A percentile compares a stretch with the other conserved stretches of the same genome.
phyloP scores from a whole-genome alignment of 2,888 invertebrate species.

The Chloromyia formosa region DNA sequence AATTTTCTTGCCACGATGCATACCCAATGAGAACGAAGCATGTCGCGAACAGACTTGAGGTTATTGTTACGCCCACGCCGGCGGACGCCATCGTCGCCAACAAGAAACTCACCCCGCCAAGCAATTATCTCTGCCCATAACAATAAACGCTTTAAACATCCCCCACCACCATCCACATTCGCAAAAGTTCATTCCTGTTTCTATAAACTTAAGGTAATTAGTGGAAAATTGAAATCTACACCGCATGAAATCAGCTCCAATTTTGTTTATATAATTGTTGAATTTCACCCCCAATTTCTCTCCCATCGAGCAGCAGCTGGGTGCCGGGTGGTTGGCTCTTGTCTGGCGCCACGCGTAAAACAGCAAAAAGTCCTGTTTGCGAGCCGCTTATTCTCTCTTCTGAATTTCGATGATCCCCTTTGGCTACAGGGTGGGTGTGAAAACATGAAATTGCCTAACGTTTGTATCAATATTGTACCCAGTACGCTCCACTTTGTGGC shows the following conservation, averaged over 20 bases:
- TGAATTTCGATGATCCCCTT: neutral
- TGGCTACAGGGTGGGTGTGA: neutral
- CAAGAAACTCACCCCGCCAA: too few relatives aligned
- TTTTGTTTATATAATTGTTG: constrained; percentile 25
- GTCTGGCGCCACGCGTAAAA: too few relatives aligned
- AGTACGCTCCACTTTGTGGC: constrained; percentile 8
- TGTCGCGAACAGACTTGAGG: too few relatives aligned
- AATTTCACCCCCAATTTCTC: constrained; percentile 2
- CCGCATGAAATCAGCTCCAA: constrained; percentile 20
- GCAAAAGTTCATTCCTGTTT: neutral
- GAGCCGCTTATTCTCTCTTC: neutral
- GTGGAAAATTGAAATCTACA: constrained; percentile 36
- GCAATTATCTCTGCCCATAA: too few relatives aligned
- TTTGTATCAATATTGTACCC: constrained; percentile 7
- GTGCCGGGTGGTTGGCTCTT: neutral
- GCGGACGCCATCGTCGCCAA: too few relatives aligned
- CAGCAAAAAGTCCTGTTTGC: too few relatives aligned
- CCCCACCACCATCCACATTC: too few relatives aligned
- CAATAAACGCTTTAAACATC: too few relatives aligned
- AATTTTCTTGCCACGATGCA: too few relatives aligned
- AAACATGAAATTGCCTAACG: constrained; percentile 7
- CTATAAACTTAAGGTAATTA: constrained; percentile 27
- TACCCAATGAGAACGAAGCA: too few relatives aligned
- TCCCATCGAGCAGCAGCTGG: too few relatives aligned
- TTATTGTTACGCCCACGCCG: too few relatives aligned